phyloP scores from a whole-genome alignment of 1,140 invertebrate species.

The Steinernema khuongi region DNA sequence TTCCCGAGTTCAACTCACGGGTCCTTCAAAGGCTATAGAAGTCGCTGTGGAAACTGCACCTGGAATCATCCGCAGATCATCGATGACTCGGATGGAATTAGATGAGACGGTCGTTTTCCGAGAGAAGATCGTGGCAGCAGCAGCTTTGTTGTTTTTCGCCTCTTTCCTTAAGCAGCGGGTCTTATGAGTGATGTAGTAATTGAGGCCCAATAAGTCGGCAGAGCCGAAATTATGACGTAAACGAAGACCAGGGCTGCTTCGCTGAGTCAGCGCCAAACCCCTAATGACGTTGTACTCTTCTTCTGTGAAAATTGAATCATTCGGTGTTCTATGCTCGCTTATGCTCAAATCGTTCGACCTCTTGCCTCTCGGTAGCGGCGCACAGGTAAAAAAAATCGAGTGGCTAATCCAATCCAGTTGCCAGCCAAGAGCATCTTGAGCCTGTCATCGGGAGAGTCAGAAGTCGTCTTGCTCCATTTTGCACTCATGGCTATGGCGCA shows the following conservation, averaged over 20 bases:
- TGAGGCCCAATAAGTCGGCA: constrained; percentile 37
- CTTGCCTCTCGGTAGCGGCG: background rate
- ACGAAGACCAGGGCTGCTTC: background rate
- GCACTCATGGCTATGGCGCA: background rate
- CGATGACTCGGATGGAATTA: no score
- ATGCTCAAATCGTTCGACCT: background rate
- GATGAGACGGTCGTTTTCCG: constrained; percentile 52
- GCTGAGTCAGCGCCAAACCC: background rate
- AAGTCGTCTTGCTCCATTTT: background rate
- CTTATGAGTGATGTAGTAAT: constrained; percentile 30
- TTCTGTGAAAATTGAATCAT: constrained; percentile 45
- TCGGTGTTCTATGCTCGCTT: background rate
- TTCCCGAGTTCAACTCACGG: constrained; percentile 36
- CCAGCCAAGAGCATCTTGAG: background rate
- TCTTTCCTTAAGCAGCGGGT: background rate
- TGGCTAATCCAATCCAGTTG: background rate
- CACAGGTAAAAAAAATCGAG: background rate
- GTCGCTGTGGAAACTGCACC: constrained; percentile 39
- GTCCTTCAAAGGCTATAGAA: constrained; percentile 29
- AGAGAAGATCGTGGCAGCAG: constrained; percentile 42
- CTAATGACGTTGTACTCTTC: constrained; percentile 49
- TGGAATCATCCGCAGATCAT: no score
- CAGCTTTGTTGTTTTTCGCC: background rate
- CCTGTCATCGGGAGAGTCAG: background rate
- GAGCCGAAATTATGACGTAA: constrained; percentile 22